These are phyloP conservation scores for Pristionchus japonicus DNA, from an alignment of 2,888 invertebrate species.

Conservation along the genomic window DNA sequence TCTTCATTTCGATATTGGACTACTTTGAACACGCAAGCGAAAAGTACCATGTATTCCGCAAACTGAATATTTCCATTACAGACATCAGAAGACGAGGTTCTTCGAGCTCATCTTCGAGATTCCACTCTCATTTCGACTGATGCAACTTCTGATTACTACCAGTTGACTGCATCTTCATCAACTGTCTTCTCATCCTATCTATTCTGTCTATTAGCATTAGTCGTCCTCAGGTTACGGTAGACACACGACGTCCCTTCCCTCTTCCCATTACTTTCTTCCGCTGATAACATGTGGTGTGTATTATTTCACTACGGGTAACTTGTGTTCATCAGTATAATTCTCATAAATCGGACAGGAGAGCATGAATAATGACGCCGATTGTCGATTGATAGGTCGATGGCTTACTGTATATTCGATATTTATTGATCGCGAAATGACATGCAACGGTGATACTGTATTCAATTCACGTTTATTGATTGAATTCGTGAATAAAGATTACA, in stretches of 20 bases:
- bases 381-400: not conserved
- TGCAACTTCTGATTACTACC: constrained; percentile 8
- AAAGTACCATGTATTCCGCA: not conserved
- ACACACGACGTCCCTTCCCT: not conserved
- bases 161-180: not conserved
- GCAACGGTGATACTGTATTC: constrained; percentile 20
- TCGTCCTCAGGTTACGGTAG: constrained; percentile 23
- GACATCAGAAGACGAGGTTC: not conserved
- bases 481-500: not conserved
- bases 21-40: no score
- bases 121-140: not conserved
- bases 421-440: not conserved
- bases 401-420: constrained; percentile 34
- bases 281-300: constrained; percentile 26
- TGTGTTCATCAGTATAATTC: constrained; percentile 12
- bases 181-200: not conserved
- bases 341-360: not conserved
- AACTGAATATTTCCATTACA: not conserved
- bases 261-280: not conserved
- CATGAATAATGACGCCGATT: not conserved
- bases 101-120: not conserved
- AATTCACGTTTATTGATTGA: not conserved
- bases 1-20: no score
- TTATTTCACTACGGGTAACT: constrained; percentile 14
- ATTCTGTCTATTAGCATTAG: constrained; percentile 20